phyloP scores from a whole-genome alignment of 2,888 invertebrate genomes.

The Microplitis deprimator region DNA sequence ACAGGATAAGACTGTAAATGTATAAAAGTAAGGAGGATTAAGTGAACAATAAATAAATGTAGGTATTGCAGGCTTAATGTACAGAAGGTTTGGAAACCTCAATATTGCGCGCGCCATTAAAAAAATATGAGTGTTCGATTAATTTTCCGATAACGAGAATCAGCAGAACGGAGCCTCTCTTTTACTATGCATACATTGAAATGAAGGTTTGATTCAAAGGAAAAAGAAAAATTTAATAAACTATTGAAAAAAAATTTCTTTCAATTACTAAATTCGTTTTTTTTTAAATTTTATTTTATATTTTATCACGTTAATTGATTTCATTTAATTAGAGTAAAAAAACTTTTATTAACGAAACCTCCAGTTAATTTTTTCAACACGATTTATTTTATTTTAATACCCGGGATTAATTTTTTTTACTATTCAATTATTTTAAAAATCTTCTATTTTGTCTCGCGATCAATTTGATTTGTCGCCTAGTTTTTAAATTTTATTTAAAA shows the following conservation, averaged over 20 bases:
- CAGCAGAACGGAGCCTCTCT: neutral
- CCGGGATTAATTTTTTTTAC: neutral
- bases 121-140: constrained; percentile 16
- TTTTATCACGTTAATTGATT: constrained; percentile 14
- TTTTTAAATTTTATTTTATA: neutral
- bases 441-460: neutral
- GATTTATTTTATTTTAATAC: neutral
- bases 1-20: neutral
- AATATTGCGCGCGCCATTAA: neutral
- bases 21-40: neutral
- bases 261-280: neutral
- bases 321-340: neutral
- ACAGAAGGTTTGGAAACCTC: neutral
- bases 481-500: neutral
- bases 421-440: neutral
- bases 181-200: neutral
- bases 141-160: constrained; percentile 34
- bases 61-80: neutral
- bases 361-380: neutral
- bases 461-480: neutral
- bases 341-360: neutral
- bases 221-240: constrained; percentile 10
- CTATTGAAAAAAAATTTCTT: constrained; percentile 1
- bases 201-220: neutral
- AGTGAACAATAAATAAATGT: neutral